A percentile compares a stretch with the other conserved stretches of the same genome.
These are phyloP conservation scores for Anthonomus grandis DNA, from an alignment of 1,140 invertebrate genomes.

Conservation along the genomic window DNA sequence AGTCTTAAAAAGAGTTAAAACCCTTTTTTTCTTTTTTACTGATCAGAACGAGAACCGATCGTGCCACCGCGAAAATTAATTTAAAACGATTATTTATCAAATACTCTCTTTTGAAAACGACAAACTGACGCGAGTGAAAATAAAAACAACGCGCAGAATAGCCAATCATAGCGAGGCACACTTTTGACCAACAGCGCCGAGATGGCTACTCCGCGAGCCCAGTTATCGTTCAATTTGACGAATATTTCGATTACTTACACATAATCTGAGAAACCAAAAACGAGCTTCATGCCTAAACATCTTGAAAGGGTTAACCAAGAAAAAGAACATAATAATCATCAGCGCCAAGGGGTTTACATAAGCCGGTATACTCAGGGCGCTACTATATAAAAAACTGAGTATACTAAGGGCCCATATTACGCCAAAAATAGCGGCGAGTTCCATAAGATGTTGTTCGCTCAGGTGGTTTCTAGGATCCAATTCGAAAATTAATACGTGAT, in stretches of 20 bases:
- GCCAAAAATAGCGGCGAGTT: conserved; percentile 80
- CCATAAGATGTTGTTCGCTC: conserved; percentile 83
- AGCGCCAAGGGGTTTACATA: conserved; percentile 75
- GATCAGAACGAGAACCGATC: no score
- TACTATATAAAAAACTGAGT: conserved; percentile 65
- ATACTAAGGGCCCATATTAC: conserved; percentile 78
- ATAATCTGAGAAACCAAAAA: conserved; percentile 57
- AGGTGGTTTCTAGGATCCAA: conserved; percentile 85
- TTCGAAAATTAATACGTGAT: conserved; percentile 93
- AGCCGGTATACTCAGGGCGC: conserved; percentile 69
- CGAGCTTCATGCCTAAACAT: conserved; percentile 76
- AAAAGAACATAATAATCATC: conserved; percentile 65
- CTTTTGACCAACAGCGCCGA: no score
- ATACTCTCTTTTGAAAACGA: no score
- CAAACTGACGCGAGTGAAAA: no score
- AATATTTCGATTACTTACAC: conserved; percentile 44
- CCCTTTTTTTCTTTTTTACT: no score
- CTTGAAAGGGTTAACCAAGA: conserved; percentile 77
- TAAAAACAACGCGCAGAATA: no score
- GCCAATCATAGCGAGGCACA: no score
- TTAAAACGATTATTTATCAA: no score
- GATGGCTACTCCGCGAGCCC: no score
- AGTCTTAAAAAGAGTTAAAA: no score
- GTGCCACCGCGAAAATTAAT: no score
- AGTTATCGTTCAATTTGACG: no score